phyloP scores from a whole-genome alignment of 2,888 invertebrate species.

The Thera britannica region DNA sequence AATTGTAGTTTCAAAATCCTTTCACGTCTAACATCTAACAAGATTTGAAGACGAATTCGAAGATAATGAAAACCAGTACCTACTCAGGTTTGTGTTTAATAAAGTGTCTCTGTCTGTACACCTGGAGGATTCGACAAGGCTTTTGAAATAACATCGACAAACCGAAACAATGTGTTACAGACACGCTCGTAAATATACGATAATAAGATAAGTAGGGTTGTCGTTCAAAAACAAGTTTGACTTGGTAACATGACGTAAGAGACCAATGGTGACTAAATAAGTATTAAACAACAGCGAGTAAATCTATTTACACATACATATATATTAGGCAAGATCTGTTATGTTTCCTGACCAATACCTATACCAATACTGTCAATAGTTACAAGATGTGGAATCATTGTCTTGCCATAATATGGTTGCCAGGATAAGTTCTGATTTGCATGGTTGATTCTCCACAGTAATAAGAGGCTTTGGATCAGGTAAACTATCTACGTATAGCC shows the following conservation, averaged over 20 bases:
- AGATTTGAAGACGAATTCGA: conserved; percentile 8
- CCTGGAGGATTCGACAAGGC: conserved; percentile 47
- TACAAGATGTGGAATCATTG: conserved; percentile 2
- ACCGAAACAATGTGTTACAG: conserved; percentile 65
- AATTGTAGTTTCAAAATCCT: conserved; percentile 41
- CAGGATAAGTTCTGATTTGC: conserved; percentile 18
- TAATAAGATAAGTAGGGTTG: conserved; percentile 55
- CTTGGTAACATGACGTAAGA: conserved; percentile 61
- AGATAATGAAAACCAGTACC: conserved; percentile 11
- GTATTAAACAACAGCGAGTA: conserved; percentile 38
- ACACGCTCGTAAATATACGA: conserved; percentile 59
- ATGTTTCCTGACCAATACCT: conserved; percentile 50
- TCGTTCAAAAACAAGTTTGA: conserved; percentile 61
- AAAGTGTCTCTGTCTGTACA: conserved; percentile 35
- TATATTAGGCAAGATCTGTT: conserved; percentile 46
- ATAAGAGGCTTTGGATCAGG: conserved; percentile 1
- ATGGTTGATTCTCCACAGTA: conserved; percentile 16
- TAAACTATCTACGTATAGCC: background rate
- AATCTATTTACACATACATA: conserved; percentile 53
- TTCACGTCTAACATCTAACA: conserved; percentile 21
- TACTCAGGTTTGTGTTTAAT: conserved; percentile 16
- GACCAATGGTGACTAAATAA: conserved; percentile 55
- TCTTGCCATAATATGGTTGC: background rate
- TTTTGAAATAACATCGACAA: conserved; percentile 46
- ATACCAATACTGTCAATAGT: background rate